These are phyloP conservation scores for Harlomillsia oculata DNA, from an alignment of 1,140 invertebrate genomes.

Conservation along the genomic window DNA sequence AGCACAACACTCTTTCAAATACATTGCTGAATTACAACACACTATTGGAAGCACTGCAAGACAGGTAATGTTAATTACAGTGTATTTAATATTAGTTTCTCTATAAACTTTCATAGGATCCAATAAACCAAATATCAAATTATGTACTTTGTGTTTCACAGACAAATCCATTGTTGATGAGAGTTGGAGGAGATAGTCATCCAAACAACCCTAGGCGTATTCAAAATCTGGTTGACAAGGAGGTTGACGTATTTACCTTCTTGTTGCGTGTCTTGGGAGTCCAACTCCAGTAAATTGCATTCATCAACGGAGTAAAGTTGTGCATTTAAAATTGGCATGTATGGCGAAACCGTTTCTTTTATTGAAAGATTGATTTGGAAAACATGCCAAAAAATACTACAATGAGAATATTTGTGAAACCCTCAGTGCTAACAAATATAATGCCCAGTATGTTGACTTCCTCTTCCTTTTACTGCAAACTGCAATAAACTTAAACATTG, in stretches of 20 bases:
- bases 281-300: background rate
- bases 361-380: too few relatives aligned
- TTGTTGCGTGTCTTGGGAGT: background rate
- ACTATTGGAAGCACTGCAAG: slow-evolving; percentile 39
- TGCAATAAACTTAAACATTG: too few relatives aligned
- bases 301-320: too few relatives aligned
- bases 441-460: too few relatives aligned
- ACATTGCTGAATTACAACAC: slow-evolving; percentile 54
- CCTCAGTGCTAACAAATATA: too few relatives aligned
- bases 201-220: background rate
- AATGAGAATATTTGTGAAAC: too few relatives aligned
- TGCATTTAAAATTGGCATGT: too few relatives aligned
- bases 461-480: too few relatives aligned
- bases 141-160: background rate
- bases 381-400: too few relatives aligned
- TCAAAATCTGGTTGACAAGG: slow-evolving; percentile 3
- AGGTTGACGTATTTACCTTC: slow-evolving; percentile 5
- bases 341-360: too few relatives aligned
- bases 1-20: slow-evolving; percentile 55
- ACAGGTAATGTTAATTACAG: slow-evolving; percentile 38
- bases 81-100: background rate
- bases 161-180: slow-evolving; percentile 10
- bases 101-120: background rate
- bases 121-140: background rate
- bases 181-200: slow-evolving; percentile 5